Evolutionary conservation across 2,888 invertebrate species (phyloP).

Genomic region (Drosophila greeni): DNA sequence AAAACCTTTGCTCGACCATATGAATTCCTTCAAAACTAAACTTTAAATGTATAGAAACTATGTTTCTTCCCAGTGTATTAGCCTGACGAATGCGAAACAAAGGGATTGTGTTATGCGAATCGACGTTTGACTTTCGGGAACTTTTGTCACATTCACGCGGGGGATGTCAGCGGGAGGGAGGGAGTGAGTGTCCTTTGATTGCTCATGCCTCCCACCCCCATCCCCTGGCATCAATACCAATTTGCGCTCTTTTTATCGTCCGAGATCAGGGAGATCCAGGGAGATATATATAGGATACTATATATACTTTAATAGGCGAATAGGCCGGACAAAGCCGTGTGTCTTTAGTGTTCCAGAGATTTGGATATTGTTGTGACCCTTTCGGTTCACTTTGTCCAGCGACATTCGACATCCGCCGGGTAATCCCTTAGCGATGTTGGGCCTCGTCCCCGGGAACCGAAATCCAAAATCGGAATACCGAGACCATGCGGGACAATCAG

Average conservation of each 20-base stretch:
- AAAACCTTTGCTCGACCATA: too few species aligned
- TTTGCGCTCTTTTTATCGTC: slow-evolving; percentile 4
- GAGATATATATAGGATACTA: neutral
- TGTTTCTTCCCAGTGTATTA: neutral
- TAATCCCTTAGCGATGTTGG: slow-evolving; percentile 6
- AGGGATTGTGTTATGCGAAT: slow-evolving; percentile 23
- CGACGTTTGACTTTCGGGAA: slow-evolving; percentile 18
- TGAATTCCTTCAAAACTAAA: neutral
- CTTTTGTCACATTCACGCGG: slow-evolving; percentile 7
- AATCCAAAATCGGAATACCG: neutral
- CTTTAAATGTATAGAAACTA: neutral
- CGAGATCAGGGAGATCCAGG: neutral
- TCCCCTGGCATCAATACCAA: slow-evolving; percentile 10
- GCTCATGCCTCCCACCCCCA: neutral
- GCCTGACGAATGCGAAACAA: slow-evolving; percentile 1
- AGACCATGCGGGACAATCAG: slow-evolving; percentile 43
- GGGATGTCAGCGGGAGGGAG: neutral
- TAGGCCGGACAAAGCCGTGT: slow-evolving; percentile 3
- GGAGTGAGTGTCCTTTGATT: slow-evolving; percentile 5
- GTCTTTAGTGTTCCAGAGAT: slow-evolving; percentile 5
- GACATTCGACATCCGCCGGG: slow-evolving; percentile 2
- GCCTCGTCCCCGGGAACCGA: neutral
- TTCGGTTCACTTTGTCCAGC: slow-evolving; percentile 2
- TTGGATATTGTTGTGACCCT: slow-evolving; percentile 6
- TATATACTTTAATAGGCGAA: slow-evolving; percentile 6